These are phyloP conservation scores for Metellina segmentata DNA, from an alignment of 2,888 invertebrate species.

Conservation along the genomic window DNA sequence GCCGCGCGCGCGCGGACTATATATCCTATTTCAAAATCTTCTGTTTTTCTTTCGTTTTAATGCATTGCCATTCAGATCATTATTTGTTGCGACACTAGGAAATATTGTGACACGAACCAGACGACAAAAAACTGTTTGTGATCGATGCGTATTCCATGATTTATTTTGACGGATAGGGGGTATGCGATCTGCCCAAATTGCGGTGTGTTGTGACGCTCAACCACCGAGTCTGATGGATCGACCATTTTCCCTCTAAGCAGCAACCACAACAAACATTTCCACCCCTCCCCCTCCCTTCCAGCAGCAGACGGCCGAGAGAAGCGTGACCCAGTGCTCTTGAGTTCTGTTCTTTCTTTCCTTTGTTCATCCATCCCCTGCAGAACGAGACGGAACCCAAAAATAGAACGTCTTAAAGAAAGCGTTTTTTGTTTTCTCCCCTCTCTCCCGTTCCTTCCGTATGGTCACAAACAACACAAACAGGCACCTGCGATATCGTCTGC, in stretches of 20 bases:
- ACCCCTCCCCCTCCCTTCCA: conserved; percentile 26
- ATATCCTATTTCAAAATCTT: too few relatives aligned
- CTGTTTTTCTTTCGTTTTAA: too few relatives aligned
- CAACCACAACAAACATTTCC: conserved; percentile 61
- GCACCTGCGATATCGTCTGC: conserved; percentile 58
- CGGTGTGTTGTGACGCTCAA: conserved; percentile 10
- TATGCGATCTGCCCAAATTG: conserved; percentile 23
- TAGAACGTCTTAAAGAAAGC: conserved; percentile 44
- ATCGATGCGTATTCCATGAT: not conserved
- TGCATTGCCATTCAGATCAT: not conserved
- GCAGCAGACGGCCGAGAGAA: conserved; percentile 32
- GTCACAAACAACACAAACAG: conserved; percentile 55
- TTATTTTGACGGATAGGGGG: conserved; percentile 13
- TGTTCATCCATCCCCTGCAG: conserved; percentile 16
- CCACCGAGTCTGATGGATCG: conserved; percentile 31
- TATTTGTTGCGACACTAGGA: not conserved
- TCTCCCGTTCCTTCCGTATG: conserved; percentile 34
- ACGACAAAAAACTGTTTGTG: not conserved
- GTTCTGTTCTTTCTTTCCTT: conserved; percentile 19
- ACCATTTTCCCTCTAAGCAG: not conserved
- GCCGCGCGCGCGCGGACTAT: too few relatives aligned
- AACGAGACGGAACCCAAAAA: conserved; percentile 25
- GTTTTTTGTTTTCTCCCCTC: conserved; percentile 19
- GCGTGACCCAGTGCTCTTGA: conserved; percentile 73
- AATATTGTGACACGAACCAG: not conserved